Evolutionary conservation across 2,888 invertebrate species (phyloP).

Genomic region (Coremacera marginata): DNA sequence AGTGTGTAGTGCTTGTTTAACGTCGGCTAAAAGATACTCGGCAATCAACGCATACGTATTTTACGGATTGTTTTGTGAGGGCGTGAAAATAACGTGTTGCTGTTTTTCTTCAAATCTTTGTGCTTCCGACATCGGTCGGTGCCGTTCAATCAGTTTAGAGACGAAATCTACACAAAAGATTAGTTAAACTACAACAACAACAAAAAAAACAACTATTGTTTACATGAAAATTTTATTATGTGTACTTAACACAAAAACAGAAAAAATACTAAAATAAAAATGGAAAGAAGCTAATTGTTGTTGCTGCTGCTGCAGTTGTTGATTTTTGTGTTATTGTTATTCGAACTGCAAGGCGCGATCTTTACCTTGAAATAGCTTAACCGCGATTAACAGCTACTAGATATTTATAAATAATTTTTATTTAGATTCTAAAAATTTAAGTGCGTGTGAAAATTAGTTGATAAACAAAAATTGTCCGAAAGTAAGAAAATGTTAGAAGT

Average conservation of each 20-base stretch:
- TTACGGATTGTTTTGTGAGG: slow-evolving; percentile 18
- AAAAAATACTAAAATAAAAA: slow-evolving; percentile 37
- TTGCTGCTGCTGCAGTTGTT: neutral
- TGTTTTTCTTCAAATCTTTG: slow-evolving; percentile 12
- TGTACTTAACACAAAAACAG: slow-evolving; percentile 44
- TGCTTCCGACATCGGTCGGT: slow-evolving; percentile 23
- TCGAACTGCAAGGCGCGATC: neutral
- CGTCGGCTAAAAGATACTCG: neutral
- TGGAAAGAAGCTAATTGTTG: slow-evolving; percentile 2
- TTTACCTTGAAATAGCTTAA: too few relatives aligned
- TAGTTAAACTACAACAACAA: slow-evolving; percentile 23
- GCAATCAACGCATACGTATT: neutral
- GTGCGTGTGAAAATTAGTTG: too few relatives aligned
- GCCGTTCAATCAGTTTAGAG: slow-evolving; percentile 35
- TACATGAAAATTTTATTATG: slow-evolving; percentile 37
- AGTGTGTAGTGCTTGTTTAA: slow-evolving; percentile 29
- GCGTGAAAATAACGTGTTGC: neutral
- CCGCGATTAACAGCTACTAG: neutral
- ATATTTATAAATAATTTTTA: too few relatives aligned
- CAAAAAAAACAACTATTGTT: slow-evolving; percentile 18
- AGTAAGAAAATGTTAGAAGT: neutral
- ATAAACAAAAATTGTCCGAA: too few relatives aligned
- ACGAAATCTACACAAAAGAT: neutral
- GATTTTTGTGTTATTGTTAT: neutral
- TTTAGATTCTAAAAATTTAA: too few relatives aligned